These are phyloP conservation scores for Propithecus coquereli DNA, from an alignment of 2,113 vertebrate species.

Conservation along the genomic window DNA sequence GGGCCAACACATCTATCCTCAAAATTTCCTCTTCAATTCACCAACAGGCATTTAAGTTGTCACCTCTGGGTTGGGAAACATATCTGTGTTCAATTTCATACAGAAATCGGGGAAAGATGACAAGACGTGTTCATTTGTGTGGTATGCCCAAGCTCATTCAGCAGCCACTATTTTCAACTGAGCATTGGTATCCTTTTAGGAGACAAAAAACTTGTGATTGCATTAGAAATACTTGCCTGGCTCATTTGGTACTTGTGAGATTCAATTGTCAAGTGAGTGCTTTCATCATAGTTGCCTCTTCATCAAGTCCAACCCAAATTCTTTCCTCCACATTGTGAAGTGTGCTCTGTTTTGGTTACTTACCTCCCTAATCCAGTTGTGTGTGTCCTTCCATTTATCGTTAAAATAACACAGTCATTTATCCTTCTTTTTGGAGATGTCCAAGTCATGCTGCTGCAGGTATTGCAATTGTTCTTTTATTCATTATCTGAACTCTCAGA, in stretches of 20 bases:
- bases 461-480: not conserved
- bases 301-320: not conserved
- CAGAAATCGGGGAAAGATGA: not conserved
- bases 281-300: not conserved
- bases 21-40: not conserved
- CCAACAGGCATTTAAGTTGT: not conserved
- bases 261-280: not conserved
- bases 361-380: rapidly evolving
- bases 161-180: not conserved
- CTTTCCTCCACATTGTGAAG: not conserved
- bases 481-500: not conserved
- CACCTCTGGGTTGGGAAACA: not conserved
- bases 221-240: not conserved
- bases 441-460: not conserved
- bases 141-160: not conserved
- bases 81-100: not conserved
- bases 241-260: not conserved
- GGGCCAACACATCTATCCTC: not conserved
- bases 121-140: not conserved
- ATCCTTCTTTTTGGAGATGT: not conserved
- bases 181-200: not conserved
- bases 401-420: not conserved
- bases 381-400: not conserved
- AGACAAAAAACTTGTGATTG: too few species aligned
- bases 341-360: not conserved